A percentile compares a stretch with the other conserved stretches of the same genome.
Evolutionary conservation across 2,888 invertebrate species (phyloP).

Genomic region (Shargacucullia verbasci): DNA sequence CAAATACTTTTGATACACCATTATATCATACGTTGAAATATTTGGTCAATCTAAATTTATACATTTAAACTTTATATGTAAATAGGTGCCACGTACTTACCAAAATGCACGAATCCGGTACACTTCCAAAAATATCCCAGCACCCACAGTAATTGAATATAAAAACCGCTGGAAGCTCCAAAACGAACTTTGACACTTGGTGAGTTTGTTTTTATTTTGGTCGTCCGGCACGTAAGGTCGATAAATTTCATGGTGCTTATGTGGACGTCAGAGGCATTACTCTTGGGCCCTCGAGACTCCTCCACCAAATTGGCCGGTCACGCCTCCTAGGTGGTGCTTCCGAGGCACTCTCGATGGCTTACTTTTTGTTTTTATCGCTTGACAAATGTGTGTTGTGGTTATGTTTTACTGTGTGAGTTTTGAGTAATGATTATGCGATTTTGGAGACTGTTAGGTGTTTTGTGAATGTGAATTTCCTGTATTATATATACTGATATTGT

Average conservation of each 20-base stretch:
- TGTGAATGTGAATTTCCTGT: background rate
- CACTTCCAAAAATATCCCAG: constrained; percentile 43
- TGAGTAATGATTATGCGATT: constrained; percentile 42
- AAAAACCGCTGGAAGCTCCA: constrained; percentile 54
- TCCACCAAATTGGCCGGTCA: constrained; percentile 76
- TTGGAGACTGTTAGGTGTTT: constrained; percentile 8
- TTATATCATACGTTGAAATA: background rate
- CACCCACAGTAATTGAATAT: constrained; percentile 58
- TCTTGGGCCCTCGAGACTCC: constrained; percentile 70
- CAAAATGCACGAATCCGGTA: constrained; percentile 38
- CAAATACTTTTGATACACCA: no score
- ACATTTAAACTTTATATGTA: constrained; percentile 42
- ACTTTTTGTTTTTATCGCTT: constrained; percentile 60
- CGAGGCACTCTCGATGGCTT: constrained; percentile 56
- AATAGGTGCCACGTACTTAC: constrained; percentile 38
- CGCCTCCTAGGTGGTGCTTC: constrained; percentile 65
- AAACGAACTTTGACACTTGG: constrained; percentile 74
- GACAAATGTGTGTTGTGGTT: constrained; percentile 57
- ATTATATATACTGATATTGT: no score
- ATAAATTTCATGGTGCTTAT: constrained; percentile 83
- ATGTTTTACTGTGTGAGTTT: constrained; percentile 52
- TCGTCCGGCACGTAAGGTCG: constrained; percentile 77
- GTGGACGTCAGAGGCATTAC: constrained; percentile 78
- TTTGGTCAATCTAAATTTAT: background rate
- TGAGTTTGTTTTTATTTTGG: constrained; percentile 77